phyloP scores from a whole-genome alignment of 2,888 invertebrate genomes.

The Carterocephalus palaemon region DNA sequence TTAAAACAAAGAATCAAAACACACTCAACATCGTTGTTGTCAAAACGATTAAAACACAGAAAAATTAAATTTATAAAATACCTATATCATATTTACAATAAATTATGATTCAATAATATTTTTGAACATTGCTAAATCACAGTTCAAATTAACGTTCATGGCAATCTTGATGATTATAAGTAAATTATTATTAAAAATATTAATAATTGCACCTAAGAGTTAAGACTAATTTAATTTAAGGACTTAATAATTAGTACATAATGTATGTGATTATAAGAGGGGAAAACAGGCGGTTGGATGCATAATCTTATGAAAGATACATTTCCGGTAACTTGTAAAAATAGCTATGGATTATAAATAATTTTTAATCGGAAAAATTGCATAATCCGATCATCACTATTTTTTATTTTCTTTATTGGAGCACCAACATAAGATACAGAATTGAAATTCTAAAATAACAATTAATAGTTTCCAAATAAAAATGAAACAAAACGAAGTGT shows the following conservation, averaged over 20 bases:
- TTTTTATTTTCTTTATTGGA: not conserved
- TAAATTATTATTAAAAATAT: constrained; percentile 31
- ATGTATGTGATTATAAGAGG: constrained; percentile 37
- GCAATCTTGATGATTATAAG: constrained; percentile 49
- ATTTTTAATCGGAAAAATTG: constrained; percentile 11
- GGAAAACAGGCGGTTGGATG: constrained; percentile 16
- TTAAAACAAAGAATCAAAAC: constrained; percentile 20
- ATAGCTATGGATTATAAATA: too few species aligned
- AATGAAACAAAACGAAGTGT: too few species aligned
- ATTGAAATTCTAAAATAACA: too few species aligned
- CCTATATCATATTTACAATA: constrained; percentile 47
- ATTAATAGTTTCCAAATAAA: too few species aligned
- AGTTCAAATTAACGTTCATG: constrained; percentile 74
- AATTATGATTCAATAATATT: constrained; percentile 44
- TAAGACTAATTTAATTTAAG: constrained; percentile 42
- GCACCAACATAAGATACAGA: too few species aligned
- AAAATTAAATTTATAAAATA: constrained; percentile 30
- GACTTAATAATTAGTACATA: constrained; percentile 60
- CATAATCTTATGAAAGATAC: too few species aligned
- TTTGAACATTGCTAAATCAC: constrained; percentile 74
- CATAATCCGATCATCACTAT: not conserved
- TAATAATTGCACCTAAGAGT: constrained; percentile 47
- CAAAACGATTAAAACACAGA: constrained; percentile 36
- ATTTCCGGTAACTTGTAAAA: too few species aligned
- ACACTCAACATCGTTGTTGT: constrained; percentile 27